Percentiles rank a stretch among this genome's conserved stretches.
Conservation (phyloP, 2,113 vertebrate species). For the Nannospalax galili region DNA sequence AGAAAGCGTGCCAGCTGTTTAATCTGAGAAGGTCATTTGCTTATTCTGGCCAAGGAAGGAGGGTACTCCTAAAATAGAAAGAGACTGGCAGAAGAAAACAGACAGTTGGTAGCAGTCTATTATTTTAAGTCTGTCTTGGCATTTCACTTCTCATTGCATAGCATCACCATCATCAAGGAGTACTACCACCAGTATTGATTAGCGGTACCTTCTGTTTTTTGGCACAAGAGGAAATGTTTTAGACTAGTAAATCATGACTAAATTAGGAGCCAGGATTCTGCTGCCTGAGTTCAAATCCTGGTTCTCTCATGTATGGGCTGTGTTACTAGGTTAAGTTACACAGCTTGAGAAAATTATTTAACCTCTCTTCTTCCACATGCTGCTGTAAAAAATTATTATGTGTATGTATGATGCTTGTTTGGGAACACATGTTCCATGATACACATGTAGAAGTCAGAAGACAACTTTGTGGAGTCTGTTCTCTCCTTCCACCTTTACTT, state of each 20-base stretch:
- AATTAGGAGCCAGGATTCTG: slow-evolving; percentile 27
- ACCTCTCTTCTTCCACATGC: background rate
- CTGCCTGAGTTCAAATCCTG: slow-evolving; percentile 11
- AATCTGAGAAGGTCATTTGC: slow-evolving; percentile 78
- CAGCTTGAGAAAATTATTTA: slow-evolving; percentile 20
- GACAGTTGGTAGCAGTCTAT: slow-evolving; percentile 34
- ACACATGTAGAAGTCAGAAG: too few species aligned
- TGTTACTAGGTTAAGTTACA: background rate
- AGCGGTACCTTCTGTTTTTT: slow-evolving; percentile 41
- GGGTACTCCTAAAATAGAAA: slow-evolving; percentile 73
- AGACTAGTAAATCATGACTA: slow-evolving; percentile 2
- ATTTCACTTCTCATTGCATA: slow-evolving; percentile 50
- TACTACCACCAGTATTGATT: slow-evolving; percentile 19
- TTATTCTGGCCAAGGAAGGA: slow-evolving; percentile 68
- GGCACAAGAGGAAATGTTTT: slow-evolving; percentile 33
- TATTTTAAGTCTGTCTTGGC: slow-evolving; percentile 50
- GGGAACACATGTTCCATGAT: background rate
- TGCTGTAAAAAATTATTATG: background rate
- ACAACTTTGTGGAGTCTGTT: background rate
- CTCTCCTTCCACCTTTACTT: background rate
- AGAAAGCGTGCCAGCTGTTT: slow-evolving; percentile 50
- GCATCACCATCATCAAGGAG: slow-evolving; percentile 6
- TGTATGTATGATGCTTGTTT: background rate
- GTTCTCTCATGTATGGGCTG: background rate
- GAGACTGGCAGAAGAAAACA: slow-evolving; percentile 53